phyloP scores from a whole-genome alignment of 1,140 invertebrate species.

The Potamilus streckersoni region DNA sequence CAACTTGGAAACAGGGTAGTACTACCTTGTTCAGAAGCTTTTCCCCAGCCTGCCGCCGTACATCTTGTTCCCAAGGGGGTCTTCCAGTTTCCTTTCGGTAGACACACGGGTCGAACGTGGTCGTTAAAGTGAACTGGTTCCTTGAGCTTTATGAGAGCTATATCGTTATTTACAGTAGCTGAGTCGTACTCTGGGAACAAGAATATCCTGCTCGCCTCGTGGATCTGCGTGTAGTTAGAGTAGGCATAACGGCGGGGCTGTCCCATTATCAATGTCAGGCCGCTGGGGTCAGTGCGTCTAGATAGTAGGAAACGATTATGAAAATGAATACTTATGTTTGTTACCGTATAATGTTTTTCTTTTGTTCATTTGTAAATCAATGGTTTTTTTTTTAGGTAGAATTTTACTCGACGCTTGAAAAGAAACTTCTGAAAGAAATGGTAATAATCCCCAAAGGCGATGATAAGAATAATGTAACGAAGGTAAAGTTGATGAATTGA shows the following conservation, averaged over 20 bases:
- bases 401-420: too few relatives aligned
- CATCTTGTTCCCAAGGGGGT: constrained; percentile 41
- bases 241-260: constrained; percentile 43
- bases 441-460: too few relatives aligned
- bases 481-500: too few relatives aligned
- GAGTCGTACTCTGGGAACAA: constrained; percentile 35
- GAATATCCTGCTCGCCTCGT: constrained; percentile 34
- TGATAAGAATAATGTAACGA: too few relatives aligned
- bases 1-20: too few relatives aligned
- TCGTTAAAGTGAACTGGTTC: constrained; percentile 90
- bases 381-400: too few relatives aligned
- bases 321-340: too few relatives aligned
- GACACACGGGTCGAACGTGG: constrained; percentile 86
- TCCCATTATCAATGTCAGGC: constrained; percentile 34
- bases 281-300: constrained; percentile 5
- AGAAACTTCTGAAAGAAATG: too few relatives aligned
- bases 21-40: constrained; percentile 23
- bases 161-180: constrained; percentile 86
- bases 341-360: too few relatives aligned
- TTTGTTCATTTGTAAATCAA: too few relatives aligned
- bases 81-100: constrained; percentile 30
- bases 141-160: constrained; percentile 88
- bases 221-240: constrained; percentile 37
- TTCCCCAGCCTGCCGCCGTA: constrained; percentile 50
- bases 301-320: neutral